Evolutionary conservation across 2,888 invertebrate species (phyloP).

Genomic region (Ochlodes sylvanus): DNA sequence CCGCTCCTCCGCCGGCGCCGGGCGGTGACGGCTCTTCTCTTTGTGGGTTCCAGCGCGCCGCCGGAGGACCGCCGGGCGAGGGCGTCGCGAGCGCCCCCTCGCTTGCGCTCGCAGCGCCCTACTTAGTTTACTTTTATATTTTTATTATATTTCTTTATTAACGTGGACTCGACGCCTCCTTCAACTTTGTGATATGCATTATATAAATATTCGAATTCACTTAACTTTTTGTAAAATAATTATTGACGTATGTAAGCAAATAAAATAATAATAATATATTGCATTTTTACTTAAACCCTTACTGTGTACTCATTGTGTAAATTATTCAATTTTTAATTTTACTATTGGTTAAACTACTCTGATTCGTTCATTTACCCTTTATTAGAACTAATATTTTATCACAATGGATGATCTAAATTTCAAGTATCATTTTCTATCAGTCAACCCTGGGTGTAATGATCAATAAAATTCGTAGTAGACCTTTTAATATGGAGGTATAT

Average conservation of each 20-base stretch:
- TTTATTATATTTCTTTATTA: conserved; percentile 66
- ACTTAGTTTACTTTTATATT: conserved; percentile 63
- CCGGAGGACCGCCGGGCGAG: conserved; percentile 81
- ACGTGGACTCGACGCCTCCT: conserved; percentile 79
- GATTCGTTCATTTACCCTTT: too few species aligned
- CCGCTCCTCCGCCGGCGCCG: conserved; percentile 77
- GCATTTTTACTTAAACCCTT: conserved; percentile 47
- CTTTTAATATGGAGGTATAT: too few species aligned
- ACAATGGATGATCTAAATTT: too few species aligned
- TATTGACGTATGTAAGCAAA: conserved; percentile 62
- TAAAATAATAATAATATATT: conserved; percentile 66
- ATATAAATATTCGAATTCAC: conserved; percentile 79
- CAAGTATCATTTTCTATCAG: too few species aligned
- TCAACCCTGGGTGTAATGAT: too few species aligned
- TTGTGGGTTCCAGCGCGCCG: conserved; percentile 77
- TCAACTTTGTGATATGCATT: conserved; percentile 83
- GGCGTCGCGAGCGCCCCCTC: conserved; percentile 77
- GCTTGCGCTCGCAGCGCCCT: conserved; percentile 77
- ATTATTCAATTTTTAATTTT: too few species aligned
- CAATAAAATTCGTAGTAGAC: too few species aligned
- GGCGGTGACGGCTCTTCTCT: conserved; percentile 79
- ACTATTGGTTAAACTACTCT: too few species aligned
- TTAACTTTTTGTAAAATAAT: conserved; percentile 79
- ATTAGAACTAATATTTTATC: too few species aligned
- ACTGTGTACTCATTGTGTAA: not conserved